Evolutionary conservation across 1,140 invertebrate genomes (phyloP).

Genomic region (Samia ricini): DNA sequence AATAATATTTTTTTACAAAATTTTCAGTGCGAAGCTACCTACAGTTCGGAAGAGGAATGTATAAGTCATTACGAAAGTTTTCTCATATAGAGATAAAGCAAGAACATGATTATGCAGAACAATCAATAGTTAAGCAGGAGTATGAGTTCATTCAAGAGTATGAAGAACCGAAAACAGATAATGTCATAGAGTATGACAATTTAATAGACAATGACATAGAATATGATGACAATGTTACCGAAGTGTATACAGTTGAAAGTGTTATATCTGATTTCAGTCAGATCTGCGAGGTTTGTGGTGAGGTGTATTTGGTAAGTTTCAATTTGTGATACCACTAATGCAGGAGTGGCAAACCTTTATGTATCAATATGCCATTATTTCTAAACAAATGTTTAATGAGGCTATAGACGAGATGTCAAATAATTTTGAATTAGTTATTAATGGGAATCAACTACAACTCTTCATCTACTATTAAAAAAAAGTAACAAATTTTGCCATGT

Average conservation of each 20-base stretch:
- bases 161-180: background rate
- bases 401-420: no score
- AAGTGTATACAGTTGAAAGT: background rate
- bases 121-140: no score
- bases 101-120: slow-evolving; percentile 11
- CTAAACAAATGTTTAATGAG: no score
- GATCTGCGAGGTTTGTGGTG: slow-evolving; percentile 4
- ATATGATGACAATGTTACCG: no score
- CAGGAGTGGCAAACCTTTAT: no score
- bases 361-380: no score
- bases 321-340: background rate
- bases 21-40: slow-evolving; percentile 29
- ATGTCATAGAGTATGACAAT: background rate
- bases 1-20: no score
- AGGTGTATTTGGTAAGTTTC: background rate
- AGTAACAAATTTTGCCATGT: no score
- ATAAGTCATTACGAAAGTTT: slow-evolving; percentile 28
- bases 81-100: slow-evolving; percentile 17
- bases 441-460: no score
- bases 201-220: no score
- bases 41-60: slow-evolving; percentile 25
- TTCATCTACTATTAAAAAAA: no score
- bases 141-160: slow-evolving; percentile 10
- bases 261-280: background rate
- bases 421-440: no score